A percentile compares a stretch with the other conserved stretches of the same genome.
phyloP scores from a whole-genome alignment of 2,888 invertebrate genomes.

The Polymixis lichenea region DNA sequence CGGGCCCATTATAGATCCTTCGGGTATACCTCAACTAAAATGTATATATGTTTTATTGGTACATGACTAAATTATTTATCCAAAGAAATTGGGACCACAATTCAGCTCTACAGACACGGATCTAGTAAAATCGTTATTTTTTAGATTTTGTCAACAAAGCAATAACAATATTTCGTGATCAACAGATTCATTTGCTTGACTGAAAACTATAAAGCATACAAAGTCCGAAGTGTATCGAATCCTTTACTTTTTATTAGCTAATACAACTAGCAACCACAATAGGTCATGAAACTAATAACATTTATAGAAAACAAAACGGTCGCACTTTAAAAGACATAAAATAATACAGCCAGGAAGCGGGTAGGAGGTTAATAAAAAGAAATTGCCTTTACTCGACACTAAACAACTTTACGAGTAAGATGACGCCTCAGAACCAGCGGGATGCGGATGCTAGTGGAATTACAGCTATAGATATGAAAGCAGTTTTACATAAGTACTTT shows the following conservation, averaged over 20 bases:
- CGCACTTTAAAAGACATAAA: constrained; percentile 64
- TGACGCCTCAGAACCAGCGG: constrained; percentile 50
- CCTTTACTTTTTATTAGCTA: not conserved
- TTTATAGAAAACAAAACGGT: constrained; percentile 60
- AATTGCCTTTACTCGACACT: constrained; percentile 78
- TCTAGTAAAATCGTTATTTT: not conserved
- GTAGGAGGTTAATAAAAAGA: constrained; percentile 77
- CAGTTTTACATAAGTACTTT: not conserved
- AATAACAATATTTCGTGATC: not conserved
- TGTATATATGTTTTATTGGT: not conserved
- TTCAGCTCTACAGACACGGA: not conserved
- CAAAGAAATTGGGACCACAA: not conserved
- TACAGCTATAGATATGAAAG: not conserved
- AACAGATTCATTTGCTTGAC: constrained; percentile 1
- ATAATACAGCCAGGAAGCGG: constrained; percentile 76
- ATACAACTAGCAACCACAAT: constrained; percentile 30
- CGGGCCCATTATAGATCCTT: constrained; percentile 13
- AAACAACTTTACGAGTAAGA: constrained; percentile 79
- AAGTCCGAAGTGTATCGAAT: not conserved
- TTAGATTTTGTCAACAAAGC: not conserved
- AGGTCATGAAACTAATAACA: constrained; percentile 46
- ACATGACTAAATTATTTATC: not conserved
- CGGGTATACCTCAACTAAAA: not conserved
- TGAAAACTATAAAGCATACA: not conserved
- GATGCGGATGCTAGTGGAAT: constrained; percentile 3